phyloP scores from a whole-genome alignment of 2,797 vertebrate species.

The Gymnothorax javanicus region DNA sequence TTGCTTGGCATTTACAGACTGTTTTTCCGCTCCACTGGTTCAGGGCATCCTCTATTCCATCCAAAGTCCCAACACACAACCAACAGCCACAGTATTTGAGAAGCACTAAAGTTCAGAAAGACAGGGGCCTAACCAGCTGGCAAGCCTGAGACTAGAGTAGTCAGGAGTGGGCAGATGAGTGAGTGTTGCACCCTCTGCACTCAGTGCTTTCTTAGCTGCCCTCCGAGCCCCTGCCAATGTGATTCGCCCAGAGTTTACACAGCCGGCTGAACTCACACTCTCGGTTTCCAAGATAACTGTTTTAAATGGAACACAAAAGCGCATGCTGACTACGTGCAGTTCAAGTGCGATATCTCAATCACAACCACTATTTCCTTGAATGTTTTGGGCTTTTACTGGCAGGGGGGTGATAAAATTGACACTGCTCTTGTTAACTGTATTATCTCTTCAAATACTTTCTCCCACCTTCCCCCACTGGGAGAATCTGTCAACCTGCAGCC shows the following conservation, averaged over 20 bases:
- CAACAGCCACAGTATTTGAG: background rate
- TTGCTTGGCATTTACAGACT: background rate
- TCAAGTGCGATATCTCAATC: background rate
- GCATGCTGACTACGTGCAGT: constrained; percentile 6
- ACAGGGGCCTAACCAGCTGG: constrained; percentile 6
- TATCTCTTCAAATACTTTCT: constrained; percentile 11
- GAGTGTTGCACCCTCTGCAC: constrained; percentile 6
- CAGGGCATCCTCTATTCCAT: background rate
- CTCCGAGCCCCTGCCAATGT: background rate
- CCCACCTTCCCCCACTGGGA: background rate
- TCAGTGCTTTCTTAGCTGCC: background rate
- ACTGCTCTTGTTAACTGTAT: constrained; percentile 1
- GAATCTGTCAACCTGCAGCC: background rate
- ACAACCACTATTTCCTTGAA: background rate
- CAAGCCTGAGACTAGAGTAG: constrained; percentile 24
- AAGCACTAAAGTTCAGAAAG: background rate
- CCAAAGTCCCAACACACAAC: background rate
- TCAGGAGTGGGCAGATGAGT: constrained; percentile 16
- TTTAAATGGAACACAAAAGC: constrained; percentile 23
- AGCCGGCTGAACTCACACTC: constrained; percentile 46
- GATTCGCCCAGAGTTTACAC: constrained; percentile 47
- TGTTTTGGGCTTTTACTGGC: background rate
- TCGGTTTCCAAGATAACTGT: background rate
- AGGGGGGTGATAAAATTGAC: background rate
- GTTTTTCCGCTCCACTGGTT: background rate